Evolutionary conservation across 2,888 invertebrate species (phyloP).

Genomic region (Phengaris alcon): DNA sequence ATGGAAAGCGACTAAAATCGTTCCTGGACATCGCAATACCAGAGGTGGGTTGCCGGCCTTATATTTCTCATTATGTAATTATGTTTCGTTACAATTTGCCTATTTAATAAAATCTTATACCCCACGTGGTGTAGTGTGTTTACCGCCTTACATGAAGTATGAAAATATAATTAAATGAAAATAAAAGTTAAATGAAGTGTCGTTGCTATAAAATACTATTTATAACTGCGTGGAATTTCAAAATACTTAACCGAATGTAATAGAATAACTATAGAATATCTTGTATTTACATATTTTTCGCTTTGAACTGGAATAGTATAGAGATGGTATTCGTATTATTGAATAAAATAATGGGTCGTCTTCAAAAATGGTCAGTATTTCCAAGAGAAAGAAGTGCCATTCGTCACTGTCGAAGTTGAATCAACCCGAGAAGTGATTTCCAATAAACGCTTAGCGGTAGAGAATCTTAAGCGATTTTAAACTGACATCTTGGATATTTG

Average conservation of each 20-base stretch:
- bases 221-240: not conserved
- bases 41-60: no score
- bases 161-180: no score
- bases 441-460: slow-evolving; percentile 49
- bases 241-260: not conserved
- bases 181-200: no score
- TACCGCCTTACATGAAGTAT: no score
- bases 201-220: no score
- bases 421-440: slow-evolving; percentile 56
- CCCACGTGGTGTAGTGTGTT: no score
- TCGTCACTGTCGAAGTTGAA: slow-evolving; percentile 59
- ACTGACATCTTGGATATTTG: slow-evolving; percentile 33
- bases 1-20: no score
- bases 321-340: slow-evolving; percentile 9
- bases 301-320: slow-evolving; percentile 1
- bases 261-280: slow-evolving; percentile 1
- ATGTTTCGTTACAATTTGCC: no score
- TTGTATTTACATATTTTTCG: not conserved
- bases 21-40: no score
- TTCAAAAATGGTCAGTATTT: slow-evolving; percentile 27
- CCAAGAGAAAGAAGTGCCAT: slow-evolving; percentile 51
- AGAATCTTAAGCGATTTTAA: slow-evolving; percentile 57
- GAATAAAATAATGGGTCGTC: slow-evolving; percentile 22
- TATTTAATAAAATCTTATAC: no score
- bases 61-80: no score